Conservation (phyloP, 2,888 invertebrate species). For the Apantesis nais region DNA sequence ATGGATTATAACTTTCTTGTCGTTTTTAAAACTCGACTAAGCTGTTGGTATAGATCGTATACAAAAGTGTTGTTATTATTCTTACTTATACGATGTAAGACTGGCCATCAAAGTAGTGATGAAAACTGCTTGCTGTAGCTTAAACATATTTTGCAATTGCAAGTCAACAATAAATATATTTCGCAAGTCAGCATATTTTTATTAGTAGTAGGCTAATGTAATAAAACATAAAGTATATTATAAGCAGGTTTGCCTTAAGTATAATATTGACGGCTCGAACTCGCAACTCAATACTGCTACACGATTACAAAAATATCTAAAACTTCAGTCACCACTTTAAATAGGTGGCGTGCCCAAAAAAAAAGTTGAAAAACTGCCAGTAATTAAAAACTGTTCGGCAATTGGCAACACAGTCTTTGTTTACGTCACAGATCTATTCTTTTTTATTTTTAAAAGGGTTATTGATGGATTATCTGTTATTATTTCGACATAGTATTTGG, state of each 20-base stretch:
- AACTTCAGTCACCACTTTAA: conserved; percentile 15
- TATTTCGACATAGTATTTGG: background rate
- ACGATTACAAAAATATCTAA: background rate
- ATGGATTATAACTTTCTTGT: too few relatives aligned
- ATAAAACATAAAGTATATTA: background rate
- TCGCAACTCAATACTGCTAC: background rate
- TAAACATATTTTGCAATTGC: too few relatives aligned
- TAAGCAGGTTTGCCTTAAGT: background rate
- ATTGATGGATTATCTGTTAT: conserved; percentile 20
- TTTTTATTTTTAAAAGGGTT: conserved; percentile 22
- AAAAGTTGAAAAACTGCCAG: conserved; percentile 24
- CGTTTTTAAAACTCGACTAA: too few relatives aligned
- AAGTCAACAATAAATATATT: too few relatives aligned
- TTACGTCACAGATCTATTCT: conserved; percentile 31
- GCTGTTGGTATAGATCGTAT: too few relatives aligned
- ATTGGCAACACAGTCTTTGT: conserved; percentile 41
- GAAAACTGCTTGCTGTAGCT: too few relatives aligned
- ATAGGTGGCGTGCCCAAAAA: conserved; percentile 29
- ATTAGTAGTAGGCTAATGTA: background rate
- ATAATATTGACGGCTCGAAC: background rate
- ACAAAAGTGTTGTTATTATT: too few relatives aligned
- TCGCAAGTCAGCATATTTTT: too few relatives aligned
- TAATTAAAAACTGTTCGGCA: conserved; percentile 38
- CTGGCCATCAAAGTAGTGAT: too few relatives aligned
- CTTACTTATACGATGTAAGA: too few relatives aligned